Conservation (phyloP, 92 coral and sea anemone genomes). For the Palythoa grandis region DNA sequence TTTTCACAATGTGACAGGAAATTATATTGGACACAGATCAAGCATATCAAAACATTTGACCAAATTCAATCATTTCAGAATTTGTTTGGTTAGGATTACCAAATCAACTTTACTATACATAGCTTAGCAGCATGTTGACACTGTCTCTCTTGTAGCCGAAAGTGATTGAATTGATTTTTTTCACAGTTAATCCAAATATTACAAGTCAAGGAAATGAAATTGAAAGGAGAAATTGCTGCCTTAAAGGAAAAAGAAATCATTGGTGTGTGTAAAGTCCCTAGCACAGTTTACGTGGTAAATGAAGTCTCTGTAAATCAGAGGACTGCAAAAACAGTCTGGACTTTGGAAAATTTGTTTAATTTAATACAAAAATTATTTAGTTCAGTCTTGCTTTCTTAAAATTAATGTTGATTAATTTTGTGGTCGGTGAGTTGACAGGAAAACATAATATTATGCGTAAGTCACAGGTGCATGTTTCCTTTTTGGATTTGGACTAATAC, state of each 20-base stretch:
- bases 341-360: not conserved
- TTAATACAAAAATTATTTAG: not conserved
- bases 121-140: not conserved
- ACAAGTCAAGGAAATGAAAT: slow-evolving; percentile 78
- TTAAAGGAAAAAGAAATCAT: slow-evolving; percentile 66
- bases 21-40: slow-evolving; percentile 29
- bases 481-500: not conserved
- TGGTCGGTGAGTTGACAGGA: not conserved
- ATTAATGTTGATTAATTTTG: too few species aligned
- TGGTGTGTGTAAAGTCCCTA: slow-evolving; percentile 45
- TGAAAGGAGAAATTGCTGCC: slow-evolving; percentile 75
- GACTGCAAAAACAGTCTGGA: not conserved
- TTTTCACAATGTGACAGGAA: slow-evolving; percentile 35
- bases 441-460: not conserved
- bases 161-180: not conserved
- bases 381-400: not conserved
- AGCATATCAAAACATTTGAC: not conserved
- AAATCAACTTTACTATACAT: not conserved
- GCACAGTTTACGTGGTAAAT: not conserved
- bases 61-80: not conserved
- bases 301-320: not conserved
- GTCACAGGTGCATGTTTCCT: slow-evolving; percentile 7
- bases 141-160: not conserved
- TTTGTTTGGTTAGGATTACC: not conserved
- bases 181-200: slow-evolving; percentile 70